Conservation (phyloP, 2,113 vertebrate genomes). For the Channa argus region DNA sequence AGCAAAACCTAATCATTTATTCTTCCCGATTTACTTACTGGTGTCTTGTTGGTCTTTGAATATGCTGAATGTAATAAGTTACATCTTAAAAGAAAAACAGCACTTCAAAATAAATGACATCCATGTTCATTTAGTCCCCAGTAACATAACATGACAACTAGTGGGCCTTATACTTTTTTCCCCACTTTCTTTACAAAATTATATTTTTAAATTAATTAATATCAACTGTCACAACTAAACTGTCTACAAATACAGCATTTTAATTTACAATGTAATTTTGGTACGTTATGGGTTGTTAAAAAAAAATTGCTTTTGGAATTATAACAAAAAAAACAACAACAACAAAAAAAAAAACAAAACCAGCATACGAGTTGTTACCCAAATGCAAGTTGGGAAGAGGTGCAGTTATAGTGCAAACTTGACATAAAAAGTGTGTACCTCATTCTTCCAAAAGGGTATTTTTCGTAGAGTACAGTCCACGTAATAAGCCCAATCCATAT, state of each 20-base stretch:
- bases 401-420: slow-evolving; percentile 16
- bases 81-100: not conserved
- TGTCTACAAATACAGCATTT: slow-evolving; percentile 8
- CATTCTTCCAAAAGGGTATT: slow-evolving; percentile 26
- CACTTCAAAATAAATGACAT: slow-evolving; percentile 3
- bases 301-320: too few relatives aligned
- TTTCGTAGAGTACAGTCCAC: slow-evolving; percentile 57
- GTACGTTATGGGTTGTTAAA: slow-evolving; percentile 32
- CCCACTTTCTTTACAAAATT: slow-evolving; percentile 3
- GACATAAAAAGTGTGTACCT: slow-evolving; percentile 5
- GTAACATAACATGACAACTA: too few relatives aligned
- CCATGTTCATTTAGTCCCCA: not conserved
- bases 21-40: too few relatives aligned
- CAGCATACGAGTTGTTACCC: not conserved
- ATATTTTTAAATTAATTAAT: slow-evolving; percentile 23
- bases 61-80: too few relatives aligned
- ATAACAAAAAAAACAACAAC: too few relatives aligned
- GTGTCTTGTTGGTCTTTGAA: too few relatives aligned
- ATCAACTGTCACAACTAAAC: slow-evolving; percentile 22
- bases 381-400: slow-evolving; percentile 23
- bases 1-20: not conserved
- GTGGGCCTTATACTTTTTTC: too few relatives aligned
- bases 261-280: slow-evolving; percentile 33
- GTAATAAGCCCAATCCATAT: slow-evolving; percentile 75
- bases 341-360: too few relatives aligned